These are phyloP conservation scores for Nomada fucata DNA, from an alignment of 2,888 invertebrate genomes.

Conservation along the genomic window DNA sequence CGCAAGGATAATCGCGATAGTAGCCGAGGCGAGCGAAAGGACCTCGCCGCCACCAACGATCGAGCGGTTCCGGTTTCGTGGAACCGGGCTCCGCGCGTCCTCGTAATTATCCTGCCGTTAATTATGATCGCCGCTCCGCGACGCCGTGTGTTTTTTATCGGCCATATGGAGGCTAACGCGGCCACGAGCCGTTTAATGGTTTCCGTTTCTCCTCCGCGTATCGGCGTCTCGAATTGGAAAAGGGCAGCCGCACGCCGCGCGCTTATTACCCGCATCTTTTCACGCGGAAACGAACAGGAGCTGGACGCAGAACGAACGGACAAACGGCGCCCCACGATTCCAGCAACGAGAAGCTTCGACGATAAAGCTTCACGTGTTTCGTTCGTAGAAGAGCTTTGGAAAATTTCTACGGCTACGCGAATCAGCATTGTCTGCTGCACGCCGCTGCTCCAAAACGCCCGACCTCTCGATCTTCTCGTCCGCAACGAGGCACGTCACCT, in stretches of 20 bases:
- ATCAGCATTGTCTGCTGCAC: no score
- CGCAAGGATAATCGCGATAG: neutral
- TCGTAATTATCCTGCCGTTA: slow-evolving; percentile 62
- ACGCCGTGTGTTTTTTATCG: slow-evolving; percentile 52
- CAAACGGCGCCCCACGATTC: neutral
- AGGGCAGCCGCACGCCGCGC: neutral
- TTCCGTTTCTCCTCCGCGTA: slow-evolving; percentile 47
- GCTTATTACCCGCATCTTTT: slow-evolving; percentile 36
- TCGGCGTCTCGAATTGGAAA: slow-evolving; percentile 30
- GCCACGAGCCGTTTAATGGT: slow-evolving; percentile 59
- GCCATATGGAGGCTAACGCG: slow-evolving; percentile 58
- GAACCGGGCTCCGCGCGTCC: slow-evolving; percentile 26
- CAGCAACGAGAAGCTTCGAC: no score
- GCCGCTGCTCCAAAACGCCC: no score
- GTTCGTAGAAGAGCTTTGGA: no score
- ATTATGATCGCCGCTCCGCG: slow-evolving; percentile 59
- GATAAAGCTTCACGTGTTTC: no score
- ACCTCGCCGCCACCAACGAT: neutral
- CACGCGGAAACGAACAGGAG: neutral
- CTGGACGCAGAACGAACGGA: neutral
- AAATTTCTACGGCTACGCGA: no score
- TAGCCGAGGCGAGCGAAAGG: neutral
- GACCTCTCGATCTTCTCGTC: no score
- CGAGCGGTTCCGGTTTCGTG: slow-evolving; percentile 30
- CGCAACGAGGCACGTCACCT: neutral